Evolutionary conservation across 2,888 invertebrate species (phyloP).

Genomic region (Morpho deidamia): DNA sequence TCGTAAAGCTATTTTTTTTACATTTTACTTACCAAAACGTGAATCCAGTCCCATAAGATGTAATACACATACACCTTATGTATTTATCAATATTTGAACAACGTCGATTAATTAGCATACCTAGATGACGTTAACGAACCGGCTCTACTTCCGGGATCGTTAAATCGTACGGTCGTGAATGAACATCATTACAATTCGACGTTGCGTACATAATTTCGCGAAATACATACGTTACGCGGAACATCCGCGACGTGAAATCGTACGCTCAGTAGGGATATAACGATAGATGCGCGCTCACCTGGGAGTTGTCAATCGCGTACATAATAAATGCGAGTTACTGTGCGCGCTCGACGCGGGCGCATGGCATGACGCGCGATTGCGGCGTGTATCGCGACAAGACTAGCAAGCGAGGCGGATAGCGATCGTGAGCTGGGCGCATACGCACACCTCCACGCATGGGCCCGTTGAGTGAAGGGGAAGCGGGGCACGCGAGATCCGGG

Average conservation of each 20-base stretch:
- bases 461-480: conserved; percentile 71
- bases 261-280: conserved; percentile 15
- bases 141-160: conserved; percentile 74
- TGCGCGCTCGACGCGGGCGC: conserved; percentile 43
- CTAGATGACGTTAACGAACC: conserved; percentile 68
- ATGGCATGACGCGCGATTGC: conserved; percentile 44
- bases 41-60: neutral
- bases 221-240: conserved; percentile 33
- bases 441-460: conserved; percentile 57
- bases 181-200: conserved; percentile 60
- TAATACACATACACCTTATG: conserved; percentile 10
- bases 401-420: conserved; percentile 40
- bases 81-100: conserved; percentile 43
- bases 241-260: conserved; percentile 33
- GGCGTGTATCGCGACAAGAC: conserved; percentile 64
- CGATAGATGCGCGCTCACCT: conserved; percentile 61
- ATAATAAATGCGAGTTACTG: conserved; percentile 60
- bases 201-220: conserved; percentile 38
- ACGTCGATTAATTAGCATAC: conserved; percentile 67
- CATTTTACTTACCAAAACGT: conserved; percentile 1
- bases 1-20: neutral
- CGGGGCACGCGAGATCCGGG: conserved; percentile 75
- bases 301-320: conserved; percentile 71
- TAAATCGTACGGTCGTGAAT: conserved; percentile 62
- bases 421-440: conserved; percentile 39